phyloP scores from a whole-genome alignment of 2,888 invertebrate genomes.

The Eutolmus rufibarbis region DNA sequence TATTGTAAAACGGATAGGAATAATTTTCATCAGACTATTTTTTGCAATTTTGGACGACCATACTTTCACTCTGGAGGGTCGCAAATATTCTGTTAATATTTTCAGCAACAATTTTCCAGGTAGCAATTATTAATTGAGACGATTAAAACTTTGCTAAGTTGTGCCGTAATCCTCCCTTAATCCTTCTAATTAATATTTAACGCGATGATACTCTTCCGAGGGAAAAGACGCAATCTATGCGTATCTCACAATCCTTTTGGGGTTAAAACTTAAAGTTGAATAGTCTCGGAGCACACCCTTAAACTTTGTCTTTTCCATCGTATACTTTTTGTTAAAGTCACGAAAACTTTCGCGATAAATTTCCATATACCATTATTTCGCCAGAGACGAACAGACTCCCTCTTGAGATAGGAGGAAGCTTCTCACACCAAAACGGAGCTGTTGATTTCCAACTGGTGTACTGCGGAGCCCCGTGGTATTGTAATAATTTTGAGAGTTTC shows the following conservation, averaged over 20 bases:
- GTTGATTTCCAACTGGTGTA: background rate
- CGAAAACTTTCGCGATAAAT: background rate
- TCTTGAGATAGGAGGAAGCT: background rate
- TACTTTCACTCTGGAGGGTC: background rate
- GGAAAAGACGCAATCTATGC: background rate
- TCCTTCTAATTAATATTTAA: background rate
- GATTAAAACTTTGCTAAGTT: background rate
- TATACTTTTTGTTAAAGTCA: background rate
- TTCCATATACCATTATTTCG: background rate
- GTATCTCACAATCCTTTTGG: background rate
- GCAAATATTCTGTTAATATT: background rate
- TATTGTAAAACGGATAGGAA: background rate
- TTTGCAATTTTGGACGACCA: background rate
- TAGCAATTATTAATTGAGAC: background rate
- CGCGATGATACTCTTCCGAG: background rate
- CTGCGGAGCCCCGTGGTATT: background rate
- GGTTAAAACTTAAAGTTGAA: background rate
- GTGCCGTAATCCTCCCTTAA: background rate
- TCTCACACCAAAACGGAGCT: background rate
- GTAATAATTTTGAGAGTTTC: background rate
- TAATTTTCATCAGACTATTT: background rate
- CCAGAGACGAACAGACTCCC: background rate
- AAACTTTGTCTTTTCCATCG: background rate
- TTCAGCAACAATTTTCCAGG: background rate
- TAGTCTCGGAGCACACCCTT: background rate